Evolutionary conservation across 2,888 invertebrate genomes (phyloP), one percentile per base, ranked within the genome.

Genomic region (Colostygia pectinataria): DNA sequence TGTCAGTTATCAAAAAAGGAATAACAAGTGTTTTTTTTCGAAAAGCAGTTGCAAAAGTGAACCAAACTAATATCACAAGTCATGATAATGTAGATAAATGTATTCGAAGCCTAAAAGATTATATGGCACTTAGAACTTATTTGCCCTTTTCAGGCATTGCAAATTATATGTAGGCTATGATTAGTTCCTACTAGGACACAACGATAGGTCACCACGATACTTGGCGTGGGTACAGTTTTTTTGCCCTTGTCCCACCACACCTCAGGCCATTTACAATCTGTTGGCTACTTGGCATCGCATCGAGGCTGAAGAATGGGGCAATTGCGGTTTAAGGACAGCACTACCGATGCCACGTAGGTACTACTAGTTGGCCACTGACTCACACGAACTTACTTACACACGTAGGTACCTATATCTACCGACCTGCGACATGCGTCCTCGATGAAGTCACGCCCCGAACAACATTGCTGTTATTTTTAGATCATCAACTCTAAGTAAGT

Each of bases 391-490:
- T n/a, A n/a, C n/a, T n/a, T n/a, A n/a, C n/a, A n/a, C n/a, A n/a
- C n/a, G n/a, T n/a, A n/a, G n/a, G n/a, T 36, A 29, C 28, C n/a
- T 29, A 29, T 8, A n/a, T 8, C 12, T 33, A 2, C 27, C 18
- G n/a, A 3, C 2, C 18, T n/a, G n/a, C 12, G 6, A 4, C 14
- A 14, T 25, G 24, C 12, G 37, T 24, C 15, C 41, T 14, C 43
- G 23, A 31, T 54, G 50, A 55, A 9, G 51, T 55, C 51, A 55
- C 24, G 9, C 9, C 7, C 32, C 10, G 20, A 41, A 40, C 40
- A 44, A 38, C 23, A 32, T 23, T 9, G 2, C 15, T 10, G 18
- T 12, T 2, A 32, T 2, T 18, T 14, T 6, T 10, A 15, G 1
- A 15, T n/a, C 33, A 12, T 27, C 15, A 15, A 15, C 13, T 9